Evolutionary conservation across 1,140 invertebrate genomes (phyloP), one percentile per base, ranked within the genome.

Genomic region (Drosophila kohkoa): DNA sequence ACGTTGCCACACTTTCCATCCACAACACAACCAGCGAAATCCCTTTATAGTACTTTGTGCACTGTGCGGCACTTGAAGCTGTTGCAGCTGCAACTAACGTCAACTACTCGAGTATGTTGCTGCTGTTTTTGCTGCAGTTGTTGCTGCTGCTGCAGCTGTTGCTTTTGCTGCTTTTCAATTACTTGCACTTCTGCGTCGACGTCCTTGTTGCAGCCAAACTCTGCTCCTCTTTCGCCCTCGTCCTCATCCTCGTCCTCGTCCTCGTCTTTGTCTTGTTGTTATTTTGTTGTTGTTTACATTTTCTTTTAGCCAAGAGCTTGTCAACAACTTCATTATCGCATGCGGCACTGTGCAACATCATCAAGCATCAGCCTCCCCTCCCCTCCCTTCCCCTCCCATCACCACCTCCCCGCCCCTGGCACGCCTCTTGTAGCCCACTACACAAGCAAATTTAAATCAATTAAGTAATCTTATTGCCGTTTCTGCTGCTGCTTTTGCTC

Each of bases 361-460:
- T 51, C 55, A 54, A 35, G 16, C 28, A 11, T 1, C 15, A 25
- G 3, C 20, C 0, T 25, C 41, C 38, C 45, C 62, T 7, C 15
- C 64, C 46, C 41, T 38, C 59, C 16, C 38, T 6, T 0, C 51
- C 51, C 2, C 13, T 3, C 10, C n/a, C 35, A 7, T 5, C 10
- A 8, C 35, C 43, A 7, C 8, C 10, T 10, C 48, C 6, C 7
- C 11, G 54, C n/a, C 54, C 28, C 10, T 45, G 4, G 32, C 63
- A 58, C 52, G 4, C 54, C 20, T 30, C 43, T 8, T 51, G 16
- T 51, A 25, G 11, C 65, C 58, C 81, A 82, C 72, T 77, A 88
- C 77, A 88, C 79, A 87, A 87, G 82, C 82, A 87, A 87, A 87
- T 87, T 87, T 87, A 87, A 87, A 87, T 87, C 82, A 87, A 87